Percentiles rank a stretch among this genome's conserved stretches.
Conservation (phyloP, 2,888 invertebrate species). For the Hemaris fuciformis region DNA sequence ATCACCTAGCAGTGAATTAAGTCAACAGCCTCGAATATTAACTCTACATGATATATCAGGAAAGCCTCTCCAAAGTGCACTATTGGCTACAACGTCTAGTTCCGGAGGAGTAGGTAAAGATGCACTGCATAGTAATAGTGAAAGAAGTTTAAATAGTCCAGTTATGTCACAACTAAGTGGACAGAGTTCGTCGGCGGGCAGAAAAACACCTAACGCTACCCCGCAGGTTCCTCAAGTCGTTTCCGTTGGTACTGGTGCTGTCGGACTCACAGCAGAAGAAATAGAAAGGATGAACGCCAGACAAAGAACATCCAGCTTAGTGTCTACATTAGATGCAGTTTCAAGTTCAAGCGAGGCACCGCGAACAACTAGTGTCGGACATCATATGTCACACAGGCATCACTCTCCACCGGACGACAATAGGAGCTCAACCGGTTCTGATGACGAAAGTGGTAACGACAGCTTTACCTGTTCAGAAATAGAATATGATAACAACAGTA, state of each 20-base stretch:
- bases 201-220: slow-evolving; percentile 86
- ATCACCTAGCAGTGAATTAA: slow-evolving; percentile 95
- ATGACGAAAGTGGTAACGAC: slow-evolving; percentile 97
- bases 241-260: slow-evolving; percentile 84
- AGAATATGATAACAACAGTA: slow-evolving; percentile 95
- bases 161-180: slow-evolving; percentile 96
- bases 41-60: slow-evolving; percentile 96
- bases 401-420: slow-evolving; percentile 88
- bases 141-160: slow-evolving; percentile 94
- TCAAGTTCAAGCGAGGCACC: slow-evolving; percentile 93
- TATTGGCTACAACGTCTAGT: slow-evolving; percentile 93
- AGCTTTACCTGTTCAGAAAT: slow-evolving; percentile 99
- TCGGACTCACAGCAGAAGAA: slow-evolving; percentile 95
- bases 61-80: slow-evolving; percentile 93
- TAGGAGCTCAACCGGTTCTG: slow-evolving; percentile 88
- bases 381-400: slow-evolving; percentile 86
- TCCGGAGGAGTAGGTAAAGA: slow-evolving; percentile 94
- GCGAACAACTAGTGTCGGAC: slow-evolving; percentile 84
- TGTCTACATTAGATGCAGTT: slow-evolving; percentile 96
- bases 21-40: slow-evolving; percentile 95
- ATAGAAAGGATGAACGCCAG: slow-evolving; percentile 94
- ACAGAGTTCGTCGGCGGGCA: slow-evolving; percentile 90
- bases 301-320: slow-evolving; percentile 93
- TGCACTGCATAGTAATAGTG: slow-evolving; percentile 94
- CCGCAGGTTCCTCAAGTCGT: slow-evolving; percentile 86